These are phyloP conservation scores for Liposcelis brunnea DNA, from an alignment of 2,888 invertebrate species.

Conservation along the genomic window DNA sequence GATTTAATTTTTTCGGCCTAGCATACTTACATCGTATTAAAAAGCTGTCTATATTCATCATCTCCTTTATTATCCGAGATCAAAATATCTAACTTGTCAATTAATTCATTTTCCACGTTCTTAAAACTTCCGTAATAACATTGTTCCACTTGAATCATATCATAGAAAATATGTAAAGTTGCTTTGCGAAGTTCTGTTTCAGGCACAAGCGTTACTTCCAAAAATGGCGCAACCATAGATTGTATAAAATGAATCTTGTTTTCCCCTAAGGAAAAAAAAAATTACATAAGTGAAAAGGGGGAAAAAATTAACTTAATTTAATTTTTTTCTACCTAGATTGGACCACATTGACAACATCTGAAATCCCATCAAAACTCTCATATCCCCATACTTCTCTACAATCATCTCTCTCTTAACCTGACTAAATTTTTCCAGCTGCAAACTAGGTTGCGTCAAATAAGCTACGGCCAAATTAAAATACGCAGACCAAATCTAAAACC, in stretches of 20 bases:
- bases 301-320: background rate
- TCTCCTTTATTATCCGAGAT: constrained; percentile 90
- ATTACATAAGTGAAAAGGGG: background rate
- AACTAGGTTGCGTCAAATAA: constrained; percentile 60
- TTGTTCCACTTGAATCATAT: constrained; percentile 89
- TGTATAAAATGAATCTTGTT: constrained; percentile 81
- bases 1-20: too few relatives aligned
- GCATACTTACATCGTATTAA: constrained; percentile 90
- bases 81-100: constrained; percentile 81
- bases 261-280: constrained; percentile 37
- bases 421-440: constrained; percentile 68
- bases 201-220: constrained; percentile 83
- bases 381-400: constrained; percentile 65
- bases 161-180: constrained; percentile 81
- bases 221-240: constrained; percentile 80
- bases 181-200: constrained; percentile 72
- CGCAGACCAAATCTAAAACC: constrained; percentile 46
- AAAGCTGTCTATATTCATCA: constrained; percentile 80
- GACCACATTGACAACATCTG: constrained; percentile 87
- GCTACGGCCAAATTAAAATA: constrained; percentile 67
- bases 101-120: constrained; percentile 81
- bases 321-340: constrained; percentile 41
- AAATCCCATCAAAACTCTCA: constrained; percentile 84
- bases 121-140: constrained; percentile 69
- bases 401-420: constrained; percentile 61